A percentile compares a stretch with the other conserved stretches of the same genome.
phyloP scores from a whole-genome alignment of 2,888 invertebrate species.

The Tenthredo livida region DNA sequence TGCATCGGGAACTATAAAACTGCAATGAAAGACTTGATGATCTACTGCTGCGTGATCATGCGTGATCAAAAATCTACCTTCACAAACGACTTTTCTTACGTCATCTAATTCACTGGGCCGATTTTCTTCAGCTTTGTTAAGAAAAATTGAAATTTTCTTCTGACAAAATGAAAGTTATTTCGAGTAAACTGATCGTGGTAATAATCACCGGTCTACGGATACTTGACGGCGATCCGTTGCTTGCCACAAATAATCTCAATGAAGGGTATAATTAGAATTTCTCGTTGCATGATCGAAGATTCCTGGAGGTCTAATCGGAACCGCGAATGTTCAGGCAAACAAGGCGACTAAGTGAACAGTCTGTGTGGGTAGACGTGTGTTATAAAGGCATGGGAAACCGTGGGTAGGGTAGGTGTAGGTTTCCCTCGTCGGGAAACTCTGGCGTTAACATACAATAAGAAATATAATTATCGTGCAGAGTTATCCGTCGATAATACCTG shows the following conservation, averaged over 20 bases:
- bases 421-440: not conserved
- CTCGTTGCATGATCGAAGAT: constrained; percentile 35
- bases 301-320: constrained; percentile 6
- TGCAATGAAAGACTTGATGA: not conserved
- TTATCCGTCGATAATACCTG: not conserved
- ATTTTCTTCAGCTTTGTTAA: too few relatives aligned
- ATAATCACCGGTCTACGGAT: too few relatives aligned
- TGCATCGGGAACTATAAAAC: too few relatives aligned
- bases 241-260: not conserved
- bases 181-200: too few relatives aligned
- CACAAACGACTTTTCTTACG: not conserved
- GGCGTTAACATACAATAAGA: not conserved
- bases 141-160: too few relatives aligned
- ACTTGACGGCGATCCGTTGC: too few relatives aligned
- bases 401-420: too few relatives aligned
- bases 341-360: constrained; percentile 28
- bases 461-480: constrained; percentile 12
- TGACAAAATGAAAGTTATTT: too few relatives aligned
- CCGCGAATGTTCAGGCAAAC: constrained; percentile 34
- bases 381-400: not conserved
- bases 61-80: not conserved
- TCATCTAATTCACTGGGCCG: too few relatives aligned
- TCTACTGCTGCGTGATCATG: not conserved
- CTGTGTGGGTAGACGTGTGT: not conserved
- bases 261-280: constrained; percentile 41